Conservation (phyloP, 92 coral and sea anemone genomes). For the Siderastrea siderea region DNA sequence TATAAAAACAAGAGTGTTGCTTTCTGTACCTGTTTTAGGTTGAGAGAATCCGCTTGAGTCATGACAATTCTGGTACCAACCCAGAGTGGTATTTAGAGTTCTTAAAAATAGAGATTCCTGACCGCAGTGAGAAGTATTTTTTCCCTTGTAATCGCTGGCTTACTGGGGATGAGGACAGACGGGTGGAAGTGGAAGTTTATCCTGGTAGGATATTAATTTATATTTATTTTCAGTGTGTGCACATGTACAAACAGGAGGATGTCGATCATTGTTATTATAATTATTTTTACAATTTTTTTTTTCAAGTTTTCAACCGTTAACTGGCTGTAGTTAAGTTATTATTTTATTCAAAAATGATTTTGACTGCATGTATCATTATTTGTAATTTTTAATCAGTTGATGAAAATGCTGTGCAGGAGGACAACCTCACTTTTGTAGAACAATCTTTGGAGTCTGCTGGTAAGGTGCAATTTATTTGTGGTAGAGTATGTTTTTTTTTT, state of each 20-base stretch:
- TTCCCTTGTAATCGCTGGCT: slow-evolving; percentile 93
- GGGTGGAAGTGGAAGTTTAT: slow-evolving; percentile 85
- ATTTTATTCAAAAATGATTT: not conserved
- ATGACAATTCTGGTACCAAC: slow-evolving; percentile 87
- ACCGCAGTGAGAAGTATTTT: slow-evolving; percentile 73
- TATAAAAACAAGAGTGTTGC: not conserved
- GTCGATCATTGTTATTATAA: not conserved
- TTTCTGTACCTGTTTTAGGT: slow-evolving; percentile 52
- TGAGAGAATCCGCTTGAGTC: slow-evolving; percentile 88
- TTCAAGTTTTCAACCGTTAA: not conserved
- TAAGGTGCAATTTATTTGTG: not conserved
- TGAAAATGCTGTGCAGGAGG: slow-evolving; percentile 42
- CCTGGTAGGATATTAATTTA: slow-evolving; percentile 65
- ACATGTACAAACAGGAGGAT: not conserved
- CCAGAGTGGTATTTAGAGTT: slow-evolving; percentile 96
- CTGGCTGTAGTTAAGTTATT: too few species aligned
- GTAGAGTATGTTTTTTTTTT: not conserved
- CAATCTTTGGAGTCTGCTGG: slow-evolving; percentile 17
- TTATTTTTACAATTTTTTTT: not conserved
- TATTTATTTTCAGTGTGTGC: too few species aligned
- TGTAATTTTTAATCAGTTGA: slow-evolving; percentile 38
- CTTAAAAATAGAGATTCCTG: slow-evolving; percentile 77
- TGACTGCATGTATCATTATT: not conserved
- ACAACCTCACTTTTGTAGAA: slow-evolving; percentile 25
- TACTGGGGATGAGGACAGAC: slow-evolving; percentile 84